Base-by-base conservation (phyloP, 2,797 vertebrate genomes). In the Enoplosus armatus region DNA sequence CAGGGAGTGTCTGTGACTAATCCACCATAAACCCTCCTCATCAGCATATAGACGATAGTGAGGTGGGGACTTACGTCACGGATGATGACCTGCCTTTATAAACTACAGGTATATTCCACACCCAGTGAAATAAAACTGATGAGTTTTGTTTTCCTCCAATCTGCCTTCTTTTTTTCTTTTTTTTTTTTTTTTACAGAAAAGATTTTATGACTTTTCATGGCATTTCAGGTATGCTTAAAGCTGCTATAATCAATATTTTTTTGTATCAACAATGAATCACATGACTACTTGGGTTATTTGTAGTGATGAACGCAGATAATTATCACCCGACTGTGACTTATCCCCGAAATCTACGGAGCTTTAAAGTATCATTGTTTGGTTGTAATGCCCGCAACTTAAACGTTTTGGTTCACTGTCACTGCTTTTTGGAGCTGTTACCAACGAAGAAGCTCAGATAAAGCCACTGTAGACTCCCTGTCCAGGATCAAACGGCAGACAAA, bases 1-100 rank as follows among this genome's bases (percentile, higher is more conserved):
- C 43, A 79, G 61, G 81, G 75, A 59, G 85, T 88, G 84, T 64
- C 69, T 43, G n/a, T 29, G n/a, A 72, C 70, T 3, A 63, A 48
- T 70, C 29, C 27, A 29, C 43, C 43, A 76, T 73, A 56, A 77
- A 78, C 26, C 0, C 16, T 29, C 22, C 43, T 20, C n/a, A 3
- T 3, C 20, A 61, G 12, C 16, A 5, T 48, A 10, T 22, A n/a
- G 5, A 29, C 22, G 72, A 71, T 63, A 55, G 11, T 35, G 20
- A 50, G 0, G 6, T 26, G 3, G 24, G 68, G 18, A 7, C 4
- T 20, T 33, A 6, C 20, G 31, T 65, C 51, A 69, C 8, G 56
- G 10, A 0, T 27, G 18, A 54, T 63, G 45, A 5, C 16, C 1
- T 1, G 0, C 27, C 37, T n/a, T 48, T 31, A 41, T 73, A 50